Evolutionary conservation across 2,797 vertebrate species (phyloP).

Genomic region (Sardinella longiceps): DNA sequence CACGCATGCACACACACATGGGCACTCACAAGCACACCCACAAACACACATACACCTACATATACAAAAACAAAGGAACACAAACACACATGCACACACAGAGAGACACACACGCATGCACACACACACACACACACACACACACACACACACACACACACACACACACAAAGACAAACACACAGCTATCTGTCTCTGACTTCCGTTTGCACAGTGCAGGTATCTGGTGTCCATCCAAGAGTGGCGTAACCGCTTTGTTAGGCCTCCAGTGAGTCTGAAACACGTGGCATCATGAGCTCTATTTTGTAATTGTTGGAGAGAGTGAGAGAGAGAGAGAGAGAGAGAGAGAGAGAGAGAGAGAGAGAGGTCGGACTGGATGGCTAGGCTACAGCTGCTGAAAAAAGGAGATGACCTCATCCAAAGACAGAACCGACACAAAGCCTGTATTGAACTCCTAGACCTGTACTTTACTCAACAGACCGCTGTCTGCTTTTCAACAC

Average conservation of each 20-base stretch:
- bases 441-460: background rate
- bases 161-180: too few relatives aligned
- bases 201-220: background rate
- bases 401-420: background rate
- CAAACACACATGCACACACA: too few relatives aligned
- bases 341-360: background rate
- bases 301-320: background rate
- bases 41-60: too few relatives aligned
- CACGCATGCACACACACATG: too few relatives aligned
- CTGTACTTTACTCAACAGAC: background rate
- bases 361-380: background rate
- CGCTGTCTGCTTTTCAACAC: background rate
- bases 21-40: background rate
- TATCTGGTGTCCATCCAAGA: conserved; percentile 7
- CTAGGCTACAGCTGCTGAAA: background rate
- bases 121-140: background rate
- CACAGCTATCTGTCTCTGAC: background rate
- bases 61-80: too few relatives aligned
- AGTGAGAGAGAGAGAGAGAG: background rate
- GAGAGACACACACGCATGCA: too few relatives aligned
- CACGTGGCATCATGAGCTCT: background rate
- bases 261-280: background rate
- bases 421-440: background rate
- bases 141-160: too few relatives aligned
- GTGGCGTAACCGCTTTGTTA: background rate